phyloP scores from a whole-genome alignment of 2,113 vertebrate species.

The Sylvilagus bachmani region DNA sequence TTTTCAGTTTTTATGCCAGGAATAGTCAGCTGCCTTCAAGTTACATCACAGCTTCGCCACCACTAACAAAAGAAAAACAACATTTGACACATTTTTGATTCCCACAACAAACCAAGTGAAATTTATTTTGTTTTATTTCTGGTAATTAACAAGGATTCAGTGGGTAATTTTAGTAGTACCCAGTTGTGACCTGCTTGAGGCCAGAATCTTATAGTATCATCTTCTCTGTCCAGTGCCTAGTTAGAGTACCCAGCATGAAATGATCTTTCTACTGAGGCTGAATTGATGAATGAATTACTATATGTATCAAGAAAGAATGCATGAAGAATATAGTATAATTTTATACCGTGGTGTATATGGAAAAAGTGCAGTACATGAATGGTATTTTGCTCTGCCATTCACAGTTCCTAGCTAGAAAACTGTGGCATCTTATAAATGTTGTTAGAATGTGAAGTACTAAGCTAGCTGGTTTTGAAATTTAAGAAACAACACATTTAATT shows the following conservation, averaged over 20 bases:
- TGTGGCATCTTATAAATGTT: too few relatives aligned
- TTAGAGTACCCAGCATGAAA: neutral
- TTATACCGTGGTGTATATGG: neutral
- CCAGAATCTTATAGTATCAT: neutral
- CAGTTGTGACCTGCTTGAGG: neutral
- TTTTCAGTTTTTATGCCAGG: neutral
- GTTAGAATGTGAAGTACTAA: neutral
- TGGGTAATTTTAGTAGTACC: neutral
- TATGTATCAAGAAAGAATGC: neutral
- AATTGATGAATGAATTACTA: neutral
- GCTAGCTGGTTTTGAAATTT: neutral
- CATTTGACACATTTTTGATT: neutral
- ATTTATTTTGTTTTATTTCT: neutral
- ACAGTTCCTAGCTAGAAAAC: neutral
- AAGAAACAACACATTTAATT: neutral
- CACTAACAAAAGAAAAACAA: neutral
- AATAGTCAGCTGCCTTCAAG: neutral
- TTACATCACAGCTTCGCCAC: neutral
- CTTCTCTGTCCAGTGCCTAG: neutral
- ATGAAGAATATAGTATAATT: neutral
- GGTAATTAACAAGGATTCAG: neutral
- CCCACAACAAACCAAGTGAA: neutral
- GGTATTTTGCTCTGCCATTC: neutral
- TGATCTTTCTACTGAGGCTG: neutral
- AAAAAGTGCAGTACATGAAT: neutral